Conservation (phyloP, 2,797 vertebrate species). For the Helarctos malayanus region DNA sequence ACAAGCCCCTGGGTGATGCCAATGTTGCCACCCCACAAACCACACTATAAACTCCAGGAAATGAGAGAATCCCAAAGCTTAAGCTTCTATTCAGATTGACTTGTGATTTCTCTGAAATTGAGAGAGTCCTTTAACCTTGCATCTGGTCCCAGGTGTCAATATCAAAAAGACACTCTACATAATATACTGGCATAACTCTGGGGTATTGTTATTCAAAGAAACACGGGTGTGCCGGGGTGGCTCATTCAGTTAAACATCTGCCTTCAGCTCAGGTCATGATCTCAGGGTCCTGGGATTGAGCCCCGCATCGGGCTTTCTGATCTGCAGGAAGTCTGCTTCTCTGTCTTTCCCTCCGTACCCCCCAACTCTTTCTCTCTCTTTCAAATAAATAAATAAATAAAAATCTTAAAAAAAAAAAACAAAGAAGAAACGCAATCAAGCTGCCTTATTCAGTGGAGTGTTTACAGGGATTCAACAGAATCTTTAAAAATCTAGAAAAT, state of each 20-base stretch:
- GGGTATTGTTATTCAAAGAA: not conserved
- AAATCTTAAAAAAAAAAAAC: too few species aligned
- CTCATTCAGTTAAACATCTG: too few species aligned
- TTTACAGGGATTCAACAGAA: not conserved
- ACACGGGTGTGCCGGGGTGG: not conserved
- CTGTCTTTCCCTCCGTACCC: too few species aligned
- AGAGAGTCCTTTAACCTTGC: not conserved
- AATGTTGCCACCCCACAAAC: not conserved
- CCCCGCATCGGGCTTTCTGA: too few species aligned
- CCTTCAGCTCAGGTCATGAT: too few species aligned
- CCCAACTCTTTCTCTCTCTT: too few species aligned
- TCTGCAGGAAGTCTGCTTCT: too few species aligned
- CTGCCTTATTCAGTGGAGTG: not conserved
- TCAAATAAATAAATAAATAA: too few species aligned
- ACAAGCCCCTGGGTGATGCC: not conserved
- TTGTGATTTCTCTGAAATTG: not conserved
- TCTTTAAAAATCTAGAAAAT: not conserved
- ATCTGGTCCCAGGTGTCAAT: not conserved
- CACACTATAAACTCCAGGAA: not conserved
- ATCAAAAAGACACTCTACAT: not conserved
- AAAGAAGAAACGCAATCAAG: not conserved
- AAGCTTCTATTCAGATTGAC: not conserved
- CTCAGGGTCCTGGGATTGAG: too few species aligned
- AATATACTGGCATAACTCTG: not conserved
- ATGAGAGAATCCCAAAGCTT: not conserved